Evolutionary conservation across 2,797 vertebrate genomes (phyloP).

Genomic region (Moxostoma hubbsi): DNA sequence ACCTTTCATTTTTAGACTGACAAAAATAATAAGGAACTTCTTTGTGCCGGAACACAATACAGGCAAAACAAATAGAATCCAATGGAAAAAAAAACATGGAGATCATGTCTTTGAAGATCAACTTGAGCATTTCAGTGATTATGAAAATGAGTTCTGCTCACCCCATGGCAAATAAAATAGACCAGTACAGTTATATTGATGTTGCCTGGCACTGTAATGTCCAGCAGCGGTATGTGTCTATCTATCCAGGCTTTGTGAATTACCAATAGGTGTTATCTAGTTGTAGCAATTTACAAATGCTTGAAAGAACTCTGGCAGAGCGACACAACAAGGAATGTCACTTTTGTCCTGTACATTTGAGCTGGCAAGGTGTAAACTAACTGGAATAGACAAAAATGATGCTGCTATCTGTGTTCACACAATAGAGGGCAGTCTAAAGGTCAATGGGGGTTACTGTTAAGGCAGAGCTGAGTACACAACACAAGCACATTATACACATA

Average conservation of each 20-base stretch:
- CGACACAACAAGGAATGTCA: neutral
- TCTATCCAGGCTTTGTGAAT: neutral
- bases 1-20: too few species aligned
- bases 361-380: constrained; percentile 9
- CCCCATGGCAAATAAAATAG: neutral
- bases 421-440: constrained; percentile 19
- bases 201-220: too few species aligned
- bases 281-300: neutral
- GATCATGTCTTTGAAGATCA: neutral
- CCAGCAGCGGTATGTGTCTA: neutral
- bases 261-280: neutral
- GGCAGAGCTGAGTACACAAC: neutral
- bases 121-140: neutral
- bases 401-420: neutral
- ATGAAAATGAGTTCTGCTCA: neutral
- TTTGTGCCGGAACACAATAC: neutral
- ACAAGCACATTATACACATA: constrained; percentile 7
- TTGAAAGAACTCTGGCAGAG: neutral
- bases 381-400: constrained; percentile 19
- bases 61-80: neutral
- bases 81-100: neutral
- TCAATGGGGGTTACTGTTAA: constrained; percentile 7
- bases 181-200: neutral
- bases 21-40: too few species aligned
- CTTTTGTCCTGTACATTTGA: constrained; percentile 26